These are phyloP conservation scores for Rambutsinella grinnellia DNA, from an alignment of 2,888 invertebrate species.

Conservation along the genomic window DNA sequence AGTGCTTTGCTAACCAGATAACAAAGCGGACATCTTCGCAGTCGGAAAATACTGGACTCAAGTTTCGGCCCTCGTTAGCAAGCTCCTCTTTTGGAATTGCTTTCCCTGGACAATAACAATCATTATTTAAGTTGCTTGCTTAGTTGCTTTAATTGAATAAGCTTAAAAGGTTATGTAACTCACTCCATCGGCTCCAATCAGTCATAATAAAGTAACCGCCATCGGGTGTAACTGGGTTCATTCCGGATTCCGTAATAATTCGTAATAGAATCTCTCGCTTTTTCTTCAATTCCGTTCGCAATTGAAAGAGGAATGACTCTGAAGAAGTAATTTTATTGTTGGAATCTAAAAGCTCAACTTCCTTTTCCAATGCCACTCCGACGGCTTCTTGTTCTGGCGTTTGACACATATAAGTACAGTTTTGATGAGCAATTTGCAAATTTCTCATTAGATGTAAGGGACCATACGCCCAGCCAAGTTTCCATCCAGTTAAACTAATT, in stretches of 20 bases:
- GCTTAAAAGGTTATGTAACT: no score
- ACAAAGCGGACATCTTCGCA: constrained; percentile 93
- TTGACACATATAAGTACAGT: constrained; percentile 72
- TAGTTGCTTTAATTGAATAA: no score
- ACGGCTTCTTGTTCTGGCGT: constrained; percentile 79
- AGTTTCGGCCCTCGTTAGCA: no score
- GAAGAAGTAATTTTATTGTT: no score
- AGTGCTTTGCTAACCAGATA: constrained; percentile 94
- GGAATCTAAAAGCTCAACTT: constrained; percentile 77
- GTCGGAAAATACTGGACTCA: constrained; percentile 79
- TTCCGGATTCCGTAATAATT: constrained; percentile 82
- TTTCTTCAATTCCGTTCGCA: constrained; percentile 80
- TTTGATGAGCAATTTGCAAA: constrained; percentile 73
- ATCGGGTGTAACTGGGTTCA: constrained; percentile 91
- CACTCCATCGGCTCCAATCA: constrained; percentile 86
- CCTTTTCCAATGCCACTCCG: constrained; percentile 89
- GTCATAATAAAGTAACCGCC: constrained; percentile 98
- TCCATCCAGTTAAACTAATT: constrained; percentile 75
- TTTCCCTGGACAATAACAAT: no score
- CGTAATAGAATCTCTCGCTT: constrained; percentile 87
- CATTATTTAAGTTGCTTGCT: no score
- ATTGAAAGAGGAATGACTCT: constrained; percentile 87
- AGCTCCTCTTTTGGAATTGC: no score
- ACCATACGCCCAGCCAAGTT: constrained; percentile 74
- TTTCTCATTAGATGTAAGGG: constrained; percentile 72